Evolutionary conservation across 2,888 invertebrate species (phyloP).

Genomic region (Cheilosia grossa): DNA sequence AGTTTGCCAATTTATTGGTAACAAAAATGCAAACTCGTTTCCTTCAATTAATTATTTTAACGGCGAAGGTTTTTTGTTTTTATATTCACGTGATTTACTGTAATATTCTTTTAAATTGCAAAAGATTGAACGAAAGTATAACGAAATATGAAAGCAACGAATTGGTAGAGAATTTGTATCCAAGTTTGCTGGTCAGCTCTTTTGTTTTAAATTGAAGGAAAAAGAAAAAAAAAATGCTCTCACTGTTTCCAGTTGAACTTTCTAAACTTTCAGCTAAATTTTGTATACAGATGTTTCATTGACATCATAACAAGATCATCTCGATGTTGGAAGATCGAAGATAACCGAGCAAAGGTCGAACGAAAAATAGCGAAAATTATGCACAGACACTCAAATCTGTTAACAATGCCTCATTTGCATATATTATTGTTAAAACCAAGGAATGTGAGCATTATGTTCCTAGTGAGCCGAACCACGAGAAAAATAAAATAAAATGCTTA

Average conservation of each 20-base stretch:
- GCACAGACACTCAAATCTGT: constrained; percentile 1
- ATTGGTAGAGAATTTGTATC: too few species aligned
- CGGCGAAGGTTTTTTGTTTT: constrained; percentile 8
- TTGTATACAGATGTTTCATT: neutral
- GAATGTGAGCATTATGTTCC: constrained; percentile 33
- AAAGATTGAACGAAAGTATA: neutral
- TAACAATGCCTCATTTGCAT: constrained; percentile 53
- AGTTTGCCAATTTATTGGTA: constrained; percentile 15
- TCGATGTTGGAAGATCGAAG: neutral
- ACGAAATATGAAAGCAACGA: neutral
- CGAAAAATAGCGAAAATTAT: neutral
- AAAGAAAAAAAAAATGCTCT: neutral
- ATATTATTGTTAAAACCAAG: constrained; percentile 5
- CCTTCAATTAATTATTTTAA: neutral
- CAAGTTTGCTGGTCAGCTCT: neutral
- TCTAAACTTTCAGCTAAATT: neutral
- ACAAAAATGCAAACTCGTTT: constrained; percentile 17
- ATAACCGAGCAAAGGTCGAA: neutral
- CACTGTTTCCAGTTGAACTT: neutral
- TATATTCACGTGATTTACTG: neutral
- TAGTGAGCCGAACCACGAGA: constrained; percentile 11
- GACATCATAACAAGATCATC: neutral
- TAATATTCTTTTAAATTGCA: neutral
- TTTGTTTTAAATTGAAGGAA: neutral
- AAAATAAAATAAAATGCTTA: constrained; percentile 25